Conservation (phyloP, 2,113 vertebrate genomes). For the Dicrurus megarhynchus region DNA sequence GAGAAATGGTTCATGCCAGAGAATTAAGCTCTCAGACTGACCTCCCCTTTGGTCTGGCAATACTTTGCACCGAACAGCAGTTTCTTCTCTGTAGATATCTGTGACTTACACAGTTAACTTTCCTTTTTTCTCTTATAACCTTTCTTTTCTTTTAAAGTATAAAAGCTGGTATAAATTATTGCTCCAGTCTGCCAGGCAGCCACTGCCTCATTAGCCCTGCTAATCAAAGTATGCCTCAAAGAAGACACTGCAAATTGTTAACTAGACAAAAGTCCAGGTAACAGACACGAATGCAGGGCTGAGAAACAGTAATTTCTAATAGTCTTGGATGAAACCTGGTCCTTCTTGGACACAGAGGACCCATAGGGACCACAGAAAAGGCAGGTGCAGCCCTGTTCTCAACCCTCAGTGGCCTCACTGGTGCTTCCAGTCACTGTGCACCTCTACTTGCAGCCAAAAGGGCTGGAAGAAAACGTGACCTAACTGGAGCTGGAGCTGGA, state of each 20-base stretch:
- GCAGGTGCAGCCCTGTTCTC: not conserved
- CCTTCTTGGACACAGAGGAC: not conserved
- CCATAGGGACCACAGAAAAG: not conserved
- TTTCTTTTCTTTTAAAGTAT: not conserved
- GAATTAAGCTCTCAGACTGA: not conserved
- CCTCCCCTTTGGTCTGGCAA: not conserved
- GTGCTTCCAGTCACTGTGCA: not conserved
- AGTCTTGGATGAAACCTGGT: not conserved
- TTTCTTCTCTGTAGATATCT: not conserved
- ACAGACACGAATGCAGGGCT: not conserved
- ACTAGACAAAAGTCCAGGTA: not conserved
- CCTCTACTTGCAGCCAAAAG: not conserved
- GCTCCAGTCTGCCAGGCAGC: not conserved
- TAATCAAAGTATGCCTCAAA: constrained; percentile 22
- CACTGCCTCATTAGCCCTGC: constrained; percentile 18
- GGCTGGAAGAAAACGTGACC: not conserved
- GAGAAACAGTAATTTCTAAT: not conserved
- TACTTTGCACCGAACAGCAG: not conserved
- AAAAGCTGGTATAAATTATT: not conserved
- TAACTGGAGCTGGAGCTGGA: not conserved
- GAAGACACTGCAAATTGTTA: constrained; percentile 1
- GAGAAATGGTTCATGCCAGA: not conserved
- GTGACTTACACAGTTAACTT: not conserved
- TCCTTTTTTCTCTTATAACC: not conserved
- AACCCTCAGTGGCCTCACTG: not conserved